Evolutionary conservation across 92 coral and sea anemone species (phyloP).

Genomic region (Actinostola sp.): DNA sequence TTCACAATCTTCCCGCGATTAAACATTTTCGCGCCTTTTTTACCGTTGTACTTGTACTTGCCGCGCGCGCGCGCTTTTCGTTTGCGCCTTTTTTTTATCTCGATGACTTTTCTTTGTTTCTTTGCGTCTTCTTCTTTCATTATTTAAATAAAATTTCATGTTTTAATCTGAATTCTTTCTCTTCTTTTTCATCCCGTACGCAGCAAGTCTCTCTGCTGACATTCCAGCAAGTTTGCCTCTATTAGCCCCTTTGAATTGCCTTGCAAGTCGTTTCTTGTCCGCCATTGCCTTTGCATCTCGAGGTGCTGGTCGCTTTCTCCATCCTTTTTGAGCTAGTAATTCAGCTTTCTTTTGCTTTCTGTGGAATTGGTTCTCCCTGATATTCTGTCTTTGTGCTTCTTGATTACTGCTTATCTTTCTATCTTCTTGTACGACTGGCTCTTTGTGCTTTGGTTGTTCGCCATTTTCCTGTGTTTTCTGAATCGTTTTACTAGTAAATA

Average conservation of each 20-base stretch:
- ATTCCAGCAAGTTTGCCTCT: conserved; percentile 73
- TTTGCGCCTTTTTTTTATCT: too few species aligned
- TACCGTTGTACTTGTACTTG: too few species aligned
- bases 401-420: background rate
- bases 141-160: background rate
- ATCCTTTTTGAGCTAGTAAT: conserved; percentile 19
- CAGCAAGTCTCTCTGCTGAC: conserved; percentile 80
- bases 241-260: conserved; percentile 87
- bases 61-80: conserved; percentile 14
- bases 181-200: conserved; percentile 88
- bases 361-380: background rate
- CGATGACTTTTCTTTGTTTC: too few species aligned
- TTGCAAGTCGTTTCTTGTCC: conserved; percentile 65
- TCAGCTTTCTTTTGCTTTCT: background rate
- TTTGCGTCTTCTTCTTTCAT: too few species aligned
- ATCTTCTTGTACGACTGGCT: background rate
- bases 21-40: too few species aligned
- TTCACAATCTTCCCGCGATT: too few species aligned
- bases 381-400: background rate
- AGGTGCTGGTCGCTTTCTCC: conserved; percentile 53
- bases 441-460: background rate
- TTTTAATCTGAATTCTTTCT: conserved; percentile 49
- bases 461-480: background rate
- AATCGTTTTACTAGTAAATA: background rate
- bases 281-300: conserved; percentile 71